Conservation (phyloP, 2,888 invertebrate species). For the Pardosa pseudoannulata region DNA sequence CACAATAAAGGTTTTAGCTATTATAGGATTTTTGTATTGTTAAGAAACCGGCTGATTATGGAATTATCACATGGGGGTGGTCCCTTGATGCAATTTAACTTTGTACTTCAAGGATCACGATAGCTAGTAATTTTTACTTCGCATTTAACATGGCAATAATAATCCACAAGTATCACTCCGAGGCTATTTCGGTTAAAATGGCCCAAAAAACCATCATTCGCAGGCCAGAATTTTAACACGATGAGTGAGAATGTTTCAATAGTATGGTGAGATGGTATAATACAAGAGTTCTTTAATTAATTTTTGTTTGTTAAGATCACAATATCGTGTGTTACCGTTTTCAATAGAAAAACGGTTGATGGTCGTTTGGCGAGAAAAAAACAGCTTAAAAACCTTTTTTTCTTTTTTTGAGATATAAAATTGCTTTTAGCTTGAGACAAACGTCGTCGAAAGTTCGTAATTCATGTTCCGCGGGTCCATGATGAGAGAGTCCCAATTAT, state of each 20-base stretch:
- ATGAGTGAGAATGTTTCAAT: conserved; percentile 28
- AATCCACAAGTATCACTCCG: conserved; percentile 32
- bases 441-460: conserved; percentile 50
- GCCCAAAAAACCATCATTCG: background rate
- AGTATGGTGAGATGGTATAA: conserved; percentile 32
- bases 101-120: conserved; percentile 53
- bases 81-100: conserved; percentile 42
- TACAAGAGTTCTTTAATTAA: background rate
- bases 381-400: conserved; percentile 1
- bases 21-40: conserved; percentile 17
- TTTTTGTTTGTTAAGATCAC: conserved; percentile 18
- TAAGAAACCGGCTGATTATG: conserved; percentile 14
- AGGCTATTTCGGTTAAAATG: conserved; percentile 27
- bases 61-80: conserved; percentile 60
- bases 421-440: conserved; percentile 64
- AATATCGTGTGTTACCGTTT: background rate
- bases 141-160: conserved; percentile 19
- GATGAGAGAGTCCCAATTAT: conserved; percentile 46
- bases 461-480: conserved; percentile 54
- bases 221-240: conserved; percentile 17
- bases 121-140: conserved; percentile 27
- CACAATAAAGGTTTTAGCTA: background rate
- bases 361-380: conserved; percentile 56
- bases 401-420: background rate
- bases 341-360: conserved; percentile 23